Conservation (phyloP, 2,888 invertebrate species). For the Eupithecia subfuscata region DNA sequence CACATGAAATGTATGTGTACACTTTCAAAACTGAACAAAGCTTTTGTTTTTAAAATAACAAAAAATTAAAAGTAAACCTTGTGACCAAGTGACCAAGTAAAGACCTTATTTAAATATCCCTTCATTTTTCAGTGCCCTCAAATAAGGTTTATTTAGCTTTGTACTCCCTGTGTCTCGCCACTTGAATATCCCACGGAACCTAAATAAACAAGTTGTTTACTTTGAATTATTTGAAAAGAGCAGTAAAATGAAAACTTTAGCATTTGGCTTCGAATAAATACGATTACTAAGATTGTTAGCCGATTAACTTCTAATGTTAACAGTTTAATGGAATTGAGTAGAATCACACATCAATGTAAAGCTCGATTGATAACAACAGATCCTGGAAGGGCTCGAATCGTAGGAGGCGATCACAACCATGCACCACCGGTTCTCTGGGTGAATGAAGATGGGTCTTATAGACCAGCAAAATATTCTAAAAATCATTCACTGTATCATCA, state of each 20-base stretch:
- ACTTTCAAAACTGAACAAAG: neutral
- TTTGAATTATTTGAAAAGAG: conserved; percentile 47
- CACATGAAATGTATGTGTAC: neutral
- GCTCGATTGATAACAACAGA: conserved; percentile 18
- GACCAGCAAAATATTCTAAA: neutral
- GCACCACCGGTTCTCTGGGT: conserved; percentile 1
- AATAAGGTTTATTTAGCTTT: conserved; percentile 17
- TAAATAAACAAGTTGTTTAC: conserved; percentile 47
- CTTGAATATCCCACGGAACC: conserved; percentile 33
- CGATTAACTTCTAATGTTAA: conserved; percentile 29
- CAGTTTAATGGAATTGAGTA: conserved; percentile 21
- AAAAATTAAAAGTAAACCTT: neutral
- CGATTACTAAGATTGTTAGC: conserved; percentile 29
- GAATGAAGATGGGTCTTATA: neutral
- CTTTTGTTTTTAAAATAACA: neutral
- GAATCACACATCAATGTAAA: conserved; percentile 16
- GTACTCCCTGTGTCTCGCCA: conserved; percentile 14
- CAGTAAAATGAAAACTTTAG: conserved; percentile 42
- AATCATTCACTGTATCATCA: neutral
- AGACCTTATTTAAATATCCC: neutral
- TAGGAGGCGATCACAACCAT: conserved; percentile 21
- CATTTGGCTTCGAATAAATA: conserved; percentile 46
- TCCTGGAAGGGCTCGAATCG: conserved; percentile 5
- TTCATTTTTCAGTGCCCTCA: neutral
- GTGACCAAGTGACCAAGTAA: neutral